Evolutionary conservation across 2,888 invertebrate species (phyloP), one percentile per base, ranked within the genome.

Genomic region (Torymus aiolomorphi): DNA sequence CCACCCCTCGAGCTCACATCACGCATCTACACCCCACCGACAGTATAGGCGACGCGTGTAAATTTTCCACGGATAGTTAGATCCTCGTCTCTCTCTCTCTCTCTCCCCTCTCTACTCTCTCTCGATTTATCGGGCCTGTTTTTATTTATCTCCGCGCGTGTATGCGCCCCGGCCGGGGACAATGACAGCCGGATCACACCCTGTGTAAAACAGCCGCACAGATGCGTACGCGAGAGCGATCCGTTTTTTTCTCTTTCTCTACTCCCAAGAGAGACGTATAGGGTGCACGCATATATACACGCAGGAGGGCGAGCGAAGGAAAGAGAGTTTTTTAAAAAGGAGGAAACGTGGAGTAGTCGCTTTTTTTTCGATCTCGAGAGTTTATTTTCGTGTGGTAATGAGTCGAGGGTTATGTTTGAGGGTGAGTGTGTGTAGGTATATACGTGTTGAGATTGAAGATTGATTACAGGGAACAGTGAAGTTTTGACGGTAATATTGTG

Each of bases 91-190:
- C 70, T 57, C 78, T 62, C 51, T 66, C 61, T 79, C 81, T 82
- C 83, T 74, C 83, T 82, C 81, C 84, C 87, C 31, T 5, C 31
- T 31, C 31, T 61, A n/a, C 82, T 81, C 83, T 74, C 83, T 82
- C 82, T 84, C 87, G 86, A 86, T 87, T 87, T 87, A 88, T 86
- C 84, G 84, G 78, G 56, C 80, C 76, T 77, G 78, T 83, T 83
- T 83, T 84, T 81, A 83, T 85, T 83, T 86, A 83, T 83, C 82
- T 80, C 80, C 80, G 73, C 80, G 31, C 56, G 49, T 72, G 61
- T 13, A n/a, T 12, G 42, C 1, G 42, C 42, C 65, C 24, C 14
- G 1, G 49, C 18, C 24, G 2, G 16, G 73, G 52, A 72, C 75
- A 76, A 74, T 63, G 67, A 51, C 66, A 63, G 59, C 31, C 13